Percentiles rank a stretch among this genome's conserved stretches.
phyloP scores from a whole-genome alignment of 2,113 vertebrate genomes.

The Dipodomys ordii region DNA sequence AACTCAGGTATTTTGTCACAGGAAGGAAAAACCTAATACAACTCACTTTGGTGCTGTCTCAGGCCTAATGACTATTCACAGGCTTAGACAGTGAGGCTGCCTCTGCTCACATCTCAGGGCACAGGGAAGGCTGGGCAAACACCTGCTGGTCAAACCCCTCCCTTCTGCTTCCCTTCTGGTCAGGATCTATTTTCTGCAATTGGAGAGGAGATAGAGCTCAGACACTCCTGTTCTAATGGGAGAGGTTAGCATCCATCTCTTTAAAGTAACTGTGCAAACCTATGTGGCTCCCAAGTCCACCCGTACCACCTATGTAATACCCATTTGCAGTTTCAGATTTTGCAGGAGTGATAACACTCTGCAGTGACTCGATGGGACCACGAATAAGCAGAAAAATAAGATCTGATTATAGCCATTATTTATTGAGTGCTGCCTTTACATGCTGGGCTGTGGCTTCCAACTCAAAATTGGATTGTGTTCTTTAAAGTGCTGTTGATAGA shows the following conservation, averaged over 20 bases:
- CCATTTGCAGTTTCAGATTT: not conserved
- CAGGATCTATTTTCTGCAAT: not conserved
- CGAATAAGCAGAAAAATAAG: not conserved
- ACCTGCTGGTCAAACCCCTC: not conserved
- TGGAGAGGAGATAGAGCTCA: not conserved
- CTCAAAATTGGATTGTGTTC: not conserved
- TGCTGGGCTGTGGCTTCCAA: not conserved
- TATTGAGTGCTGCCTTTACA: not conserved
- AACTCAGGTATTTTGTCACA: too few species aligned
- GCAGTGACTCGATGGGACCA: not conserved
- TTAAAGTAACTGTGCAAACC: not conserved
- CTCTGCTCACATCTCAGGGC: not conserved
- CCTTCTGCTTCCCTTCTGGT: not conserved
- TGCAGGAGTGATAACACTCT: not conserved
- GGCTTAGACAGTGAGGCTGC: not conserved
- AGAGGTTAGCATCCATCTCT: constrained; percentile 1
- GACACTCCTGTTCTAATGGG: not conserved
- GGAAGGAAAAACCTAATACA: too few species aligned
- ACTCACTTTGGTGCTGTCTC: not conserved
- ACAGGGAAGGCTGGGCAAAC: not conserved
- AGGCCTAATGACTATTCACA: not conserved
- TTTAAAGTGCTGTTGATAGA: not conserved
- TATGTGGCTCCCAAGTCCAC: not conserved
- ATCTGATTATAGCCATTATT: not conserved
- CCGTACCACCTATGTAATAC: not conserved